Conservation (phyloP, 1,140 invertebrate genomes). For the Scylla paramamosain region DNA sequence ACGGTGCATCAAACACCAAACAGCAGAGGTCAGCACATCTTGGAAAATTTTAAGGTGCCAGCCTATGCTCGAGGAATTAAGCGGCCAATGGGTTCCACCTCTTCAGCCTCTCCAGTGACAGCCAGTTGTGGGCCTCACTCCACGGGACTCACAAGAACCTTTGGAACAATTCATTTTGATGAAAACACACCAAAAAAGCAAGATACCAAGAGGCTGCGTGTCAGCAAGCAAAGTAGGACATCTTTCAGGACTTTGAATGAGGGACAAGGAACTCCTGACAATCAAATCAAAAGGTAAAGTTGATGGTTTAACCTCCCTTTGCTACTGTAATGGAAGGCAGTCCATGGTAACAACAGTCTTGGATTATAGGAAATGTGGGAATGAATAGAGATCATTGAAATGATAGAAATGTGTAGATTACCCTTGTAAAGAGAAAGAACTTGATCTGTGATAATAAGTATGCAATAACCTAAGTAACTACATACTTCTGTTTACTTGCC, state of each 20-base stretch:
- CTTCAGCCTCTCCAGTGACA: slow-evolving; percentile 5
- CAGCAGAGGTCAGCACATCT: background rate
- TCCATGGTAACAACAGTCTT: background rate
- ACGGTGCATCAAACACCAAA: background rate
- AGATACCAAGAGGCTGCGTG: slow-evolving; percentile 35
- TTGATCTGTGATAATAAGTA: too few species aligned
- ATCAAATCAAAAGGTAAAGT: background rate
- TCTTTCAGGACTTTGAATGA: background rate
- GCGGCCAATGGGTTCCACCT: slow-evolving; percentile 30
- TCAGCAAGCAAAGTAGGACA: background rate
- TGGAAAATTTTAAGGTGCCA: slow-evolving; percentile 52
- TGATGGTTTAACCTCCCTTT: background rate
- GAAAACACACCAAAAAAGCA: slow-evolving; percentile 30
- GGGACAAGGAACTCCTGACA: background rate
- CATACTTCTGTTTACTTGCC: too few species aligned
- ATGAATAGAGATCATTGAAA: too few species aligned
- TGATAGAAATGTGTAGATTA: too few species aligned
- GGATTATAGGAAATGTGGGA: too few species aligned
- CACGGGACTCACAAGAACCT: slow-evolving; percentile 54
- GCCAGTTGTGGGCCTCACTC: background rate
- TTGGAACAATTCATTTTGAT: slow-evolving; percentile 48
- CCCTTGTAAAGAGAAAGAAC: too few species aligned
- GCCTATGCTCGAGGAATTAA: slow-evolving; percentile 55
- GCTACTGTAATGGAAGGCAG: background rate
- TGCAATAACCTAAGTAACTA: too few species aligned